Percentiles rank a stretch among this genome's conserved stretches.
Conservation (phyloP, 2,113 vertebrate genomes). For the crab-eating macaque (Macaca fascicularis) region DNA sequence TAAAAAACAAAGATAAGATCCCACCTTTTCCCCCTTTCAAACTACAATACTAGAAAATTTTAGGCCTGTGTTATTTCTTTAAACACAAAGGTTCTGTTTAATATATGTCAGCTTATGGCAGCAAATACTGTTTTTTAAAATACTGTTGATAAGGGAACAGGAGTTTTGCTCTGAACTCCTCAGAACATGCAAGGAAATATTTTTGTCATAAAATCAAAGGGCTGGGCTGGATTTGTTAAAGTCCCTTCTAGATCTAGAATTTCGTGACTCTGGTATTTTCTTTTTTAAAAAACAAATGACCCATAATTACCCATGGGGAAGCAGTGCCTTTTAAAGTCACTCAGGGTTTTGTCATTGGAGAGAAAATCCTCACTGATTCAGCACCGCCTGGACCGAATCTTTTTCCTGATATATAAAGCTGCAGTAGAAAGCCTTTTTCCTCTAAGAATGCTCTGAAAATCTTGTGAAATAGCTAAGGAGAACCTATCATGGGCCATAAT, state of each 20-base stretch:
- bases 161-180: not conserved
- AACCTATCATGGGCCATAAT: not conserved
- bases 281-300: not conserved
- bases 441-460: constrained; percentile 18
- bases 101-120: not conserved
- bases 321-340: constrained; percentile 33
- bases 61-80: not conserved
- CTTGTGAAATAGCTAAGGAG: not conserved
- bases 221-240: constrained; percentile 20
- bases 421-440: constrained; percentile 9
- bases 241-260: constrained; percentile 37
- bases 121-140: constrained; percentile 40
- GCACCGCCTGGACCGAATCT: constrained; percentile 8
- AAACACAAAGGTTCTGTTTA: not conserved
- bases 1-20: not conserved
- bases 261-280: constrained; percentile 42
- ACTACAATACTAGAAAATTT: not conserved
- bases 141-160: not conserved
- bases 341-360: constrained; percentile 34
- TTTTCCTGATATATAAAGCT: not conserved
- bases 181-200: not conserved
- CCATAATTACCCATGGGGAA: constrained; percentile 27
- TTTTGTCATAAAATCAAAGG: constrained; percentile 64
- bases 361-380: constrained; percentile 18
- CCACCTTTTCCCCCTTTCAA: not conserved